Evolutionary conservation across 2,888 invertebrate genomes (phyloP).

Genomic region (Notocelia uddmanniana): DNA sequence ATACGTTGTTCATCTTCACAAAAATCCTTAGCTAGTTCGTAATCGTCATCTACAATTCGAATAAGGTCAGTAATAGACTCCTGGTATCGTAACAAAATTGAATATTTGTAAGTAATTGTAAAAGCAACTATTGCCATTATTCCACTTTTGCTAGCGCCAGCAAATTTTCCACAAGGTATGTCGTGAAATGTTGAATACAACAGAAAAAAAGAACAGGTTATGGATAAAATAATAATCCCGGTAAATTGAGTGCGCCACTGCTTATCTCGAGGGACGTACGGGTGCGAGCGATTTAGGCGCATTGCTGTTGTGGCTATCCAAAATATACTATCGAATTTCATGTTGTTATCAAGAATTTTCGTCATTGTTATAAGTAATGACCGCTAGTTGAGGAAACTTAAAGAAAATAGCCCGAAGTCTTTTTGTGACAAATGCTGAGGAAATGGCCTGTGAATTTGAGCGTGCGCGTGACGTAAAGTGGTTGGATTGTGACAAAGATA

Average conservation of each 20-base stretch:
- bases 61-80: slow-evolving; percentile 58
- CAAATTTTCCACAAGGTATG: slow-evolving; percentile 54
- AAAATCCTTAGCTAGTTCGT: slow-evolving; percentile 54
- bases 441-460: slow-evolving; percentile 41
- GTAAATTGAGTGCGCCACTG: slow-evolving; percentile 55
- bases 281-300: slow-evolving; percentile 60
- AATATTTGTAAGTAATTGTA: slow-evolving; percentile 62
- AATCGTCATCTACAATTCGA: slow-evolving; percentile 61
- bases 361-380: slow-evolving; percentile 46
- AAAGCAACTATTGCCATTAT: slow-evolving; percentile 62
- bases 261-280: slow-evolving; percentile 52
- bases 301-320: slow-evolving; percentile 55
- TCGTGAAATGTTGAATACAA: slow-evolving; percentile 61
- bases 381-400: slow-evolving; percentile 6
- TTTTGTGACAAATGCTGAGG: slow-evolving; percentile 40
- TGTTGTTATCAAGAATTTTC: slow-evolving; percentile 24
- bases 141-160: slow-evolving; percentile 64
- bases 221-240: slow-evolving; percentile 49
- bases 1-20: slow-evolving; percentile 58
- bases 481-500: slow-evolving; percentile 32
- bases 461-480: slow-evolving; percentile 43
- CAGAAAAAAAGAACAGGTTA: slow-evolving; percentile 50
- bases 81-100: slow-evolving; percentile 57
- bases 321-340: slow-evolving; percentile 59
- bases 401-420: slow-evolving; percentile 26